Evolutionary conservation across 2,797 vertebrate genomes (phyloP).

Genomic region (Xyrichtys novacula): DNA sequence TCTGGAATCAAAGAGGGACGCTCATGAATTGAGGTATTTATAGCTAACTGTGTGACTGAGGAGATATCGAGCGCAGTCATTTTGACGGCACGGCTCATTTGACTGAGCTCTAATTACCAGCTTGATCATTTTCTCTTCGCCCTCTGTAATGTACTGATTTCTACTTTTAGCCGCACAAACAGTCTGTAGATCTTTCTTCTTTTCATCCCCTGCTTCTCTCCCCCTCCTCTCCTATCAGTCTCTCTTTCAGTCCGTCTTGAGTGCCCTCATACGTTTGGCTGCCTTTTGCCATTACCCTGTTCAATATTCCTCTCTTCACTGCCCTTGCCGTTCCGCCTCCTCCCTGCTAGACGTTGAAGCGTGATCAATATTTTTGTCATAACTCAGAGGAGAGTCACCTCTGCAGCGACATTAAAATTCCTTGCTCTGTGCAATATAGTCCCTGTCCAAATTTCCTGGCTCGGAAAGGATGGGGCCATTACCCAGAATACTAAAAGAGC

Average conservation of each 20-base stretch:
- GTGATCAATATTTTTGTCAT: slow-evolving; percentile 78
- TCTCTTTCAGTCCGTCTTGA: slow-evolving; percentile 30
- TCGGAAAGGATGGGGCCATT: slow-evolving; percentile 42
- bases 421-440: slow-evolving; percentile 45
- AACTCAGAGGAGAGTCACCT: slow-evolving; percentile 74
- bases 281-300: slow-evolving; percentile 50
- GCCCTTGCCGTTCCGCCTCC: slow-evolving; percentile 64
- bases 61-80: slow-evolving; percentile 28
- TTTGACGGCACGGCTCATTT: slow-evolving; percentile 43
- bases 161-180: slow-evolving; percentile 12
- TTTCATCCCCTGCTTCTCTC: background rate
- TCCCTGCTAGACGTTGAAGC: slow-evolving; percentile 49
- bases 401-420: slow-evolving; percentile 72
- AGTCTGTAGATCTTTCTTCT: slow-evolving; percentile 1
- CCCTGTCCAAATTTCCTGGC: slow-evolving; percentile 52
- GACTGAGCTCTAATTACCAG: slow-evolving; percentile 23
- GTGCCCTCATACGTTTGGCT: slow-evolving; percentile 47
- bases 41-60: slow-evolving; percentile 8
- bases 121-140: slow-evolving; percentile 22
- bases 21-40: slow-evolving; percentile 46
- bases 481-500: slow-evolving; percentile 62
- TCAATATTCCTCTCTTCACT: slow-evolving; percentile 70
- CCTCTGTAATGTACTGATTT: background rate
- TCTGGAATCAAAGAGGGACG: slow-evolving; percentile 42
- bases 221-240: slow-evolving; percentile 1